A percentile compares a stretch with the other conserved stretches of the same genome.
Conservation (phyloP, 2,888 invertebrate species). For the Thysanoteuthis rhombus region DNA sequence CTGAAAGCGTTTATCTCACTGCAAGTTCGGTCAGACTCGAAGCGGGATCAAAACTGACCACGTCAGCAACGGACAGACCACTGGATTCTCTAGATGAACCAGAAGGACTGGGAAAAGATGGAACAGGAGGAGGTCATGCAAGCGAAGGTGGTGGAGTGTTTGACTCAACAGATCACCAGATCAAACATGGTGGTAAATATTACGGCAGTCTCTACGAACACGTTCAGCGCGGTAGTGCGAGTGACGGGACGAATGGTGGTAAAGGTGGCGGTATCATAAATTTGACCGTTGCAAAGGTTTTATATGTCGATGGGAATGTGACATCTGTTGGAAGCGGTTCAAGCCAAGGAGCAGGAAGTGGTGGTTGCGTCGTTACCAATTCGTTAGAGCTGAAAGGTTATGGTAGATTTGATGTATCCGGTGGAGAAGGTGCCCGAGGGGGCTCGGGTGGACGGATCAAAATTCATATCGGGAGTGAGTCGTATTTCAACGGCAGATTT, state of each 20-base stretch:
- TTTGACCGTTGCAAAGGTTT: conserved; percentile 42
- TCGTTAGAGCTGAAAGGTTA: conserved; percentile 48
- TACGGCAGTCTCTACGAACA: conserved; percentile 49
- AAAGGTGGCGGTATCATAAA: conserved; percentile 46
- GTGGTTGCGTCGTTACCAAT: conserved; percentile 47
- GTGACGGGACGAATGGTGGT: conserved; percentile 48
- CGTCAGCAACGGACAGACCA: conserved; percentile 48
- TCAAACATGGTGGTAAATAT: conserved; percentile 43
- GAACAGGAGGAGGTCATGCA: conserved; percentile 54
- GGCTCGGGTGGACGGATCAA: conserved; percentile 55
- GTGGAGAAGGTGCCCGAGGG: conserved; percentile 48
- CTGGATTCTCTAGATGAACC: conserved; percentile 45
- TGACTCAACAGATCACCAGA: conserved; percentile 23
- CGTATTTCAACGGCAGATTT: conserved; percentile 46
- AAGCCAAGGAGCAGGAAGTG: conserved; percentile 53
- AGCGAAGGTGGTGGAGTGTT: conserved; percentile 47
- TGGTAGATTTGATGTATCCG: conserved; percentile 44
- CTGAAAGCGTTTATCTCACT: conserved; percentile 49
- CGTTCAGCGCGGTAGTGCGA: conserved; percentile 40
- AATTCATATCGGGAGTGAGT: conserved; percentile 42
- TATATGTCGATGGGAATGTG: conserved; percentile 45
- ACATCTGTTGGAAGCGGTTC: conserved; percentile 37
- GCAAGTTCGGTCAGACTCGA: conserved; percentile 47
- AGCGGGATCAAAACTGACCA: conserved; percentile 50
- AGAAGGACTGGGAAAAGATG: conserved; percentile 42